A percentile compares a stretch with the other conserved stretches of the same genome.
Conservation (phyloP, 2,797 vertebrate genomes). For the Menidia menidia region DNA sequence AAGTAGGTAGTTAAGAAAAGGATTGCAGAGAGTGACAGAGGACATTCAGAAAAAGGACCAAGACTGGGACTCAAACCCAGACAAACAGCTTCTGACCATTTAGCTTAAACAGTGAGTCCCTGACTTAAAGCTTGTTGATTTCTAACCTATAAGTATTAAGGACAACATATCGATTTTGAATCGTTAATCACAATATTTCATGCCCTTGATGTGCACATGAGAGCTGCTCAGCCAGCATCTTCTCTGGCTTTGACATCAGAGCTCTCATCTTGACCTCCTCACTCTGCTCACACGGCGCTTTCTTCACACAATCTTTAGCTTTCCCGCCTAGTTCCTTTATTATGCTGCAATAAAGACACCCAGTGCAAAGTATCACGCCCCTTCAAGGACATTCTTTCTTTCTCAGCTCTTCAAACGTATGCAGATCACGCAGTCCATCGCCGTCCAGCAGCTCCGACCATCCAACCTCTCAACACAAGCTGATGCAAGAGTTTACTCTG, state of each 20-base stretch:
- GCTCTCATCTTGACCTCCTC: constrained; percentile 16
- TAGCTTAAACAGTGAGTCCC: too few species aligned
- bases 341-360: background rate
- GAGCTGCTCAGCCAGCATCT: constrained; percentile 4
- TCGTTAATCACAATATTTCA: background rate
- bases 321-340: constrained; percentile 5
- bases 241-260: constrained; percentile 23
- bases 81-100: too few species aligned
- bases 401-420: constrained; percentile 4
- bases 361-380: constrained; percentile 5
- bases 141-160: too few species aligned
- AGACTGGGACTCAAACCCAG: too few species aligned
- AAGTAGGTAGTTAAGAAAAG: too few species aligned
- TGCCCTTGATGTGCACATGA: constrained; percentile 13
- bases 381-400: constrained; percentile 1
- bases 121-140: too few species aligned
- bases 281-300: constrained; percentile 6
- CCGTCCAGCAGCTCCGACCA: constrained; percentile 21
- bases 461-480: constrained; percentile 2
- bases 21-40: too few species aligned
- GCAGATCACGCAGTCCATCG: constrained; percentile 21
- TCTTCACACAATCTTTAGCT: constrained; percentile 14
- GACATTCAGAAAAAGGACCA: too few species aligned
- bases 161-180: too few species aligned
- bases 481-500: constrained; percentile 13